Evolutionary conservation across 1,140 invertebrate genomes (phyloP).

Genomic region (Bathynomus jamesi): DNA sequence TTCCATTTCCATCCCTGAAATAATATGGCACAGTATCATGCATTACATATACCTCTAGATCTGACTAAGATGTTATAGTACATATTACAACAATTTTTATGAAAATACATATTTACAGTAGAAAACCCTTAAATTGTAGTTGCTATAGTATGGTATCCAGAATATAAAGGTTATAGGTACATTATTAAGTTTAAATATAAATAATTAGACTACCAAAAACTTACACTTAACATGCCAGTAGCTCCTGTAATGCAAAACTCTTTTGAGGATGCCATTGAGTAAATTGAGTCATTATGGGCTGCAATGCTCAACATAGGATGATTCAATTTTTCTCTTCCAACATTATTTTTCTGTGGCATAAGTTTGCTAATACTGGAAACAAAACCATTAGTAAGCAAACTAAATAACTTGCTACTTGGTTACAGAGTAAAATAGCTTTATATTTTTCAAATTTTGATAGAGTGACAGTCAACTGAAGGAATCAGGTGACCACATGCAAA

Average conservation of each 20-base stretch:
- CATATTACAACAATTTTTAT: no score
- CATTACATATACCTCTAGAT: no score
- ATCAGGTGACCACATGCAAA: not conserved
- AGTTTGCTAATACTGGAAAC: not conserved
- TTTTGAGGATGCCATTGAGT: not conserved
- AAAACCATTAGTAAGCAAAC: not conserved
- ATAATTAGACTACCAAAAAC: no score
- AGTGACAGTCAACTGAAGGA: not conserved
- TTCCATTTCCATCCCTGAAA: not conserved
- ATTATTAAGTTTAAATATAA: no score
- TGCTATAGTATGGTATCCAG: no score
- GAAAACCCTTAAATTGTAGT: no score
- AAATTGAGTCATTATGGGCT: not conserved
- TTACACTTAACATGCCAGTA: not conserved
- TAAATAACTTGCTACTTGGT: not conserved
- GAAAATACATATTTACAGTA: no score
- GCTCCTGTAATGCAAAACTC: not conserved
- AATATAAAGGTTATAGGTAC: no score
- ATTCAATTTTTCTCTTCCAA: conserved; percentile 1
- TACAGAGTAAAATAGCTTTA: not conserved
- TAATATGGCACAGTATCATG: no score
- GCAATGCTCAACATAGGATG: not conserved
- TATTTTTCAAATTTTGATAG: not conserved
- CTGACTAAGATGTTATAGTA: no score
- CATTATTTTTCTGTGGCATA: not conserved